Base-by-base conservation (phyloP, 2,113 vertebrate species). In the Xiphophorus couchianus region DNA sequence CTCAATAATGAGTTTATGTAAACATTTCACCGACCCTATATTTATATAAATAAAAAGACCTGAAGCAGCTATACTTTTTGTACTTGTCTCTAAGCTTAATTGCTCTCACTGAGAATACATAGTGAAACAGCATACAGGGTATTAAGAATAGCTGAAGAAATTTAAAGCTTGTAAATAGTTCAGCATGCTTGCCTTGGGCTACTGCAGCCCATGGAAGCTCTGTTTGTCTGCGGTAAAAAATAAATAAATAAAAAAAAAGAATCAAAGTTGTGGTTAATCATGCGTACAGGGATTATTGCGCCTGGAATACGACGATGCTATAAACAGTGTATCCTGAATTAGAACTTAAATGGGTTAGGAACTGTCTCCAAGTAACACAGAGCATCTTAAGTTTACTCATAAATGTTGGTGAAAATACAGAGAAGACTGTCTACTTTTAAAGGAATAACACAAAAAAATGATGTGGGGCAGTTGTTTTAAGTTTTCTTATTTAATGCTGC, bases 291-390 rank as follows among this genome's bases (percentile, higher is more conserved):
- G 84, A 86, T 88, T 82, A 80, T 78, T 61, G 65, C 71, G 70
- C n/a, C 83, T 73, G 76, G 76, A 69, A 74, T 69, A 71, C 42
- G 73, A 80, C 66, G 76, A 78, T 77, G 78, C 63, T 73, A 63
- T 71, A 82, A 84, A 84, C 71, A 85, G 76, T 74, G 64, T 51
- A 76, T 84, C 44, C 75, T 61, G 79, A 89, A 88, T 84, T 81
- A 87, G 63, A 71, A 58, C 62, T 61, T 81, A 84, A 89, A 74
- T 74, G 51, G 74, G 62, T 84, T 86, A 66, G 71, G 66, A 60
- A 83, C 66, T 68, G 35, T 78, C 39, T 76, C 62, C 65, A 76
- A 89, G 81, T 33, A 81, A 51, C 29, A 31, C 1, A 27, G 64
- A 61, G 31, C 74, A 77, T 82, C 68, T 82, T 79, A 67, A 80